phyloP scores from a whole-genome alignment of 1,140 invertebrate species.

The Holotrichia oblita region DNA sequence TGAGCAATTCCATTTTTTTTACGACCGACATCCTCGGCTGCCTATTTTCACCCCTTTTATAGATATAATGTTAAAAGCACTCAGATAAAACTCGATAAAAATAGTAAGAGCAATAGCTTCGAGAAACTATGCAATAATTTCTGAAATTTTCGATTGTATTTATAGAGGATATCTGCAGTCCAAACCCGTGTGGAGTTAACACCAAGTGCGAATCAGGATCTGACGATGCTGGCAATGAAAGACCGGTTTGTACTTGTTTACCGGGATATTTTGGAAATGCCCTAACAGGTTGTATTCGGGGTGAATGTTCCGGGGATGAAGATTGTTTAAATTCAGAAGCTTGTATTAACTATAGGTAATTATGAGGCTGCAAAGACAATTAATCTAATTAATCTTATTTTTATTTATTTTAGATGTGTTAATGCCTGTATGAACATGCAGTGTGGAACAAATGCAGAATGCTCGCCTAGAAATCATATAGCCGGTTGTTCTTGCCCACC shows the following conservation, averaged over 20 bases:
- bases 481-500: slow-evolving; percentile 86
- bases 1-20: too few species aligned
- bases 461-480: slow-evolving; percentile 79
- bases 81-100: too few species aligned
- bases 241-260: slow-evolving; percentile 84
- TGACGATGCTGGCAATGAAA: slow-evolving; percentile 80
- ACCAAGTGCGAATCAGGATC: slow-evolving; percentile 84
- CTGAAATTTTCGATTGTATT: too few species aligned
- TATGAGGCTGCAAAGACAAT: slow-evolving; percentile 36
- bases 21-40: too few species aligned
- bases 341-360: slow-evolving; percentile 75
- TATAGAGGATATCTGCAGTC: slow-evolving; percentile 80
- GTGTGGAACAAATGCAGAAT: slow-evolving; percentile 77
- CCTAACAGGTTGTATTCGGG: slow-evolving; percentile 73
- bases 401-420: slow-evolving; percentile 66
- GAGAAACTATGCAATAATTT: too few species aligned
- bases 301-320: slow-evolving; percentile 77
- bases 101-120: too few species aligned
- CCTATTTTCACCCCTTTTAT: too few species aligned
- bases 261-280: slow-evolving; percentile 85
- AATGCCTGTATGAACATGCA: slow-evolving; percentile 79
- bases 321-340: slow-evolving; percentile 77
- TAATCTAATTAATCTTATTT: slow-evolving; percentile 49
- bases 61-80: too few species aligned
- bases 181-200: slow-evolving; percentile 85